Evolutionary conservation across 2,113 vertebrate species (phyloP).

Genomic region (Ceratotherium simum): DNA sequence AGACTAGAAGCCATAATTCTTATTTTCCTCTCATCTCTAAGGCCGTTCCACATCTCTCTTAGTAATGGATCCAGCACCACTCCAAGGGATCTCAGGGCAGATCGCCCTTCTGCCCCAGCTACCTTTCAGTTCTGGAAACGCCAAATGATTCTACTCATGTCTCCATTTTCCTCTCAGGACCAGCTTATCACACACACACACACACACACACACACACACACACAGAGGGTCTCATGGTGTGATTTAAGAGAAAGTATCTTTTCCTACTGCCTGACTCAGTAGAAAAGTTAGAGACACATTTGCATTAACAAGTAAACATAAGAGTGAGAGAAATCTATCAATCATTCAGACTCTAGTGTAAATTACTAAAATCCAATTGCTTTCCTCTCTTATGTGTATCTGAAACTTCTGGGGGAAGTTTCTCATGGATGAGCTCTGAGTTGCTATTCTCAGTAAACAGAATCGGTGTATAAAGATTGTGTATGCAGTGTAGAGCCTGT

Average conservation of each 20-base stretch:
- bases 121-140: background rate
- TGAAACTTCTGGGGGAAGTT: background rate
- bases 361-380: background rate
- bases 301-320: background rate
- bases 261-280: background rate
- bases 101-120: background rate
- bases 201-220: background rate
- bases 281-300: slow-evolving; percentile 9
- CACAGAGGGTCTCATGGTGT: background rate
- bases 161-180: background rate
- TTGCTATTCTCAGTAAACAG: background rate
- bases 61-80: background rate
- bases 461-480: background rate
- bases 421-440: background rate
- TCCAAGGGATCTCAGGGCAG: background rate
- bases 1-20: background rate
- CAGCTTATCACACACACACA: background rate
- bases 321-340: background rate
- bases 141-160: background rate
- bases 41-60: background rate
- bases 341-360: background rate
- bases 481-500: background rate
- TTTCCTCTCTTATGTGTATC: background rate
- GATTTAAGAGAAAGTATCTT: background rate
- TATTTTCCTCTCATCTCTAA: background rate